These are phyloP conservation scores for Neoarius graeffei DNA, from an alignment of 2,113 vertebrate genomes.

Conservation along the genomic window DNA sequence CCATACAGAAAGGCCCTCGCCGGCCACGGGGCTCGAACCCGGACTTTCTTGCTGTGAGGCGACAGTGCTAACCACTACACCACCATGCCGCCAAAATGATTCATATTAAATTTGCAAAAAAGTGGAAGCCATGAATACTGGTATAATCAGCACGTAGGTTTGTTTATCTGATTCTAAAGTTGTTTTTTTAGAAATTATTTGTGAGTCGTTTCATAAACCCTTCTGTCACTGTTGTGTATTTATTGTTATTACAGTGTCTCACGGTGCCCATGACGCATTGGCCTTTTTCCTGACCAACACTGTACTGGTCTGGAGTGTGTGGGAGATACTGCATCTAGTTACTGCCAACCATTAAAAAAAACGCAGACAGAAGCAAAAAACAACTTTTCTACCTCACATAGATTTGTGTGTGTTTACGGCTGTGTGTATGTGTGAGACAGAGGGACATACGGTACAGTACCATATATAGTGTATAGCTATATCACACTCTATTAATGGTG, in stretches of 20 bases:
- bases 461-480: too few relatives aligned
- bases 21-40: too few relatives aligned
- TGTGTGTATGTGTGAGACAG: neutral
- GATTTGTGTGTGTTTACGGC: neutral
- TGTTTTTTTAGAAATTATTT: neutral
- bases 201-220: neutral
- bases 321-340: constrained; percentile 10
- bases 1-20: too few relatives aligned
- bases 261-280: neutral
- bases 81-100: neutral
- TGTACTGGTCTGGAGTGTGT: neutral
- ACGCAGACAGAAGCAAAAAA: constrained; percentile 11
- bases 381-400: neutral
- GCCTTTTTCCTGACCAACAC: neutral
- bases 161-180: neutral
- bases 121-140: neutral
- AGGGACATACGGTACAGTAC: neutral
- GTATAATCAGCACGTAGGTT: neutral
- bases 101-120: neutral
- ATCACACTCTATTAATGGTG: too few relatives aligned
- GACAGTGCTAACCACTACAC: too few relatives aligned
- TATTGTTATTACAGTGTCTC: neutral
- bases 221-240: neutral
- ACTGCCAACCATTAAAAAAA: constrained; percentile 8
- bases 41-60: too few relatives aligned